Evolutionary conservation across 2,888 invertebrate genomes (phyloP).

Genomic region (Tuta absoluta): DNA sequence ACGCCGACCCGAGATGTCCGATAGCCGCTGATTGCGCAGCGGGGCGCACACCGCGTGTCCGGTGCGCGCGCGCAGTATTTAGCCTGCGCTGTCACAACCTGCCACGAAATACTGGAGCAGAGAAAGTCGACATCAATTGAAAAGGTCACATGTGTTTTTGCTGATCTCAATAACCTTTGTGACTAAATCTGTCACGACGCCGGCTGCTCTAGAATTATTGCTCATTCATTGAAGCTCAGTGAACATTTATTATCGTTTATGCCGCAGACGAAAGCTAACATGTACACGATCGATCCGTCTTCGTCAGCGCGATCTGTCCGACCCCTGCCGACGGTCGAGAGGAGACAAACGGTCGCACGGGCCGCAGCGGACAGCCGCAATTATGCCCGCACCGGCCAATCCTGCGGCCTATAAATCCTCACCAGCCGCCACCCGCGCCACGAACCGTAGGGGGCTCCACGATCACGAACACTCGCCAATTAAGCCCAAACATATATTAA

Average conservation of each 20-base stretch:
- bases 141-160: slow-evolving; percentile 21
- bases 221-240: background rate
- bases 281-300: slow-evolving; percentile 12
- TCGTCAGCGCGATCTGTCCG: slow-evolving; percentile 13
- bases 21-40: slow-evolving; percentile 27
- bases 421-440: background rate
- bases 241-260: slow-evolving; percentile 12
- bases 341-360: slow-evolving; percentile 15
- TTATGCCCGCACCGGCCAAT: slow-evolving; percentile 18
- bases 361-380: slow-evolving; percentile 2
- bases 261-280: slow-evolving; percentile 14
- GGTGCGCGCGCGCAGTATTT: slow-evolving; percentile 33
- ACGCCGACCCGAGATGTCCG: slow-evolving; percentile 18
- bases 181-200: background rate
- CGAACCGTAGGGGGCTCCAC: slow-evolving; percentile 4
- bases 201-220: background rate
- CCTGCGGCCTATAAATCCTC: slow-evolving; percentile 4
- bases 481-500: slow-evolving; percentile 25
- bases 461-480: slow-evolving; percentile 24
- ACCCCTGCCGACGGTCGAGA: slow-evolving; percentile 1
- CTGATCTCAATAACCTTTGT: slow-evolving; percentile 1
- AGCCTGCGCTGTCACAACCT: slow-evolving; percentile 34
- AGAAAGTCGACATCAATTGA: slow-evolving; percentile 21
- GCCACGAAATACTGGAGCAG: slow-evolving; percentile 22
- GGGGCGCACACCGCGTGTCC: slow-evolving; percentile 29